Conservation (phyloP, 2,797 vertebrate species). For the Passerculus sandwichensis region DNA sequence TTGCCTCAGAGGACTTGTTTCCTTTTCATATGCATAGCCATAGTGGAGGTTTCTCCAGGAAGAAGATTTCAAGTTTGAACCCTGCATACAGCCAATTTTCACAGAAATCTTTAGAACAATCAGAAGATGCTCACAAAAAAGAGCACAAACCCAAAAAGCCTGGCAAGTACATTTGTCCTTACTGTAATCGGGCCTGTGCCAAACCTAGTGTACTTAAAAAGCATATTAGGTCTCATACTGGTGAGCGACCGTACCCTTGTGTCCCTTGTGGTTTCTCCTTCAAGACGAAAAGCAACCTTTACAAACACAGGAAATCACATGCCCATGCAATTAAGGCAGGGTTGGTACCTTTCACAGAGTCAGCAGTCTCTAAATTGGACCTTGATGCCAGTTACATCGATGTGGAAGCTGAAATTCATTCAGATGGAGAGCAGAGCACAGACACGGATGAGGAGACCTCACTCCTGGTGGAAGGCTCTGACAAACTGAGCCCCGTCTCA, state of each 20-base stretch:
- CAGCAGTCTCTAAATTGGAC: conserved; percentile 89
- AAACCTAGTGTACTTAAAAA: conserved; percentile 99
- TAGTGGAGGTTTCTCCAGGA: conserved; percentile 86
- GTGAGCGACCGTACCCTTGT: conserved; percentile 96
- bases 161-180: conserved; percentile 97
- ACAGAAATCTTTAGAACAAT: conserved; percentile 88
- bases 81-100: conserved; percentile 91
- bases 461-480: conserved; percentile 82
- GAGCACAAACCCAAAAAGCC: conserved; percentile 98
- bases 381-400: conserved; percentile 88
- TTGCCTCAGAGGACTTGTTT: conserved; percentile 92
- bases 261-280: conserved; percentile 98
- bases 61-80: conserved; percentile 92
- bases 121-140: conserved; percentile 93
- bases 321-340: conserved; percentile 98
- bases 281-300: conserved; percentile 99
- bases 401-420: conserved; percentile 92
- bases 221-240: conserved; percentile 97
- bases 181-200: conserved; percentile 96
- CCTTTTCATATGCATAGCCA: conserved; percentile 88
- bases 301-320: conserved; percentile 98
- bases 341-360: conserved; percentile 92
- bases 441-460: conserved; percentile 96
- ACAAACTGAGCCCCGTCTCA: conserved; percentile 86
- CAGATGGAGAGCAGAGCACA: conserved; percentile 96